phyloP scores from a whole-genome alignment of 1,140 invertebrate genomes.

The Eufriesea mexicana region DNA sequence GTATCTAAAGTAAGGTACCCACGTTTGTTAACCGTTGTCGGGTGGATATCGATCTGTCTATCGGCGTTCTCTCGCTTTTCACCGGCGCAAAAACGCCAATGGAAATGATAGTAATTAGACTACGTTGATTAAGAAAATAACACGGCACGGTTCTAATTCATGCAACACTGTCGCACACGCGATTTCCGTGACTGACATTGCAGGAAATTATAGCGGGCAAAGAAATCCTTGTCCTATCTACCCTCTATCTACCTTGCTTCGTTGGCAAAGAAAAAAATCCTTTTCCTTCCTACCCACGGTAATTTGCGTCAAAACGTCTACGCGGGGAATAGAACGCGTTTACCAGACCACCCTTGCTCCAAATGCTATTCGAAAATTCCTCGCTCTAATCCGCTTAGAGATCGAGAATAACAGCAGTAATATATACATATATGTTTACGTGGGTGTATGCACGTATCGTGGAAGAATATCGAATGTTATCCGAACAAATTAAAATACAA shows the following conservation, averaged over 20 bases:
- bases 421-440: too few species aligned
- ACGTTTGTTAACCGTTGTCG: not conserved
- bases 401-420: not conserved
- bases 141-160: not conserved
- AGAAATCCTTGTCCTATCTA: constrained; percentile 17
- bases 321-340: not conserved
- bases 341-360: not conserved
- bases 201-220: not conserved
- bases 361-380: not conserved
- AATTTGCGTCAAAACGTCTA: constrained; percentile 28
- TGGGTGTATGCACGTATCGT: not conserved
- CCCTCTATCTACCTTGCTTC: constrained; percentile 2
- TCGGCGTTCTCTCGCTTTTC: not conserved
- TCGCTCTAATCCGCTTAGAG: not conserved
- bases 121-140: constrained; percentile 5
- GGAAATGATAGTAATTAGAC: not conserved
- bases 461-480: not conserved
- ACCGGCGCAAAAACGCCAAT: not conserved
- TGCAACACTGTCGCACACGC: not conserved
- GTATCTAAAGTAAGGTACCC: not conserved
- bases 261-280: not conserved
- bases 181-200: not conserved
- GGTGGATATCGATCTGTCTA: not conserved
- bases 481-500: constrained; percentile 11
- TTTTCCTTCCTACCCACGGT: not conserved